phyloP scores from a whole-genome alignment of 2,113 vertebrate genomes.

The Periophthalmodon schlosseri region DNA sequence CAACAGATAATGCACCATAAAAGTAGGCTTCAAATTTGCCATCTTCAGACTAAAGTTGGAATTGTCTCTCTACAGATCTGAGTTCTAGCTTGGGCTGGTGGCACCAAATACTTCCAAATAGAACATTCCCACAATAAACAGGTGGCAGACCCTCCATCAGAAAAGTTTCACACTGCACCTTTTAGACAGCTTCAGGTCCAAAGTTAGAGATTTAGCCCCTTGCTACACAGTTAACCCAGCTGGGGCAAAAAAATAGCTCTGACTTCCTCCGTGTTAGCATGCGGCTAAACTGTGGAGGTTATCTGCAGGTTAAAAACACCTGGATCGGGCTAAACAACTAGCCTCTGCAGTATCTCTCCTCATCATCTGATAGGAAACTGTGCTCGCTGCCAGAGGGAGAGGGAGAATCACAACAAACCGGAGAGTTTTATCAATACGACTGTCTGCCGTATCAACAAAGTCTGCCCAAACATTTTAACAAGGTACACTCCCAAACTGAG shows the following conservation, averaged over 20 bases:
- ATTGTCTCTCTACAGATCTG: too few relatives aligned
- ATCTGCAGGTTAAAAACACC: constrained; percentile 42
- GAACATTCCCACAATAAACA: too few relatives aligned
- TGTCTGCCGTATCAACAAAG: constrained; percentile 46
- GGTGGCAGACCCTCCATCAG: too few relatives aligned
- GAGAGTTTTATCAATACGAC: constrained; percentile 59
- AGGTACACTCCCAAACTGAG: constrained; percentile 35
- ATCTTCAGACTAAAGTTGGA: neutral
- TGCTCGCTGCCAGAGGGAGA: constrained; percentile 25
- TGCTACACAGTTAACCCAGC: neutral
- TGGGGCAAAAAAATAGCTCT: neutral
- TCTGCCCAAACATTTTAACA: constrained; percentile 48
- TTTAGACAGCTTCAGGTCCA: neutral
- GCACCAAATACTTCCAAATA: too few relatives aligned
- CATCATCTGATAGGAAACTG: constrained; percentile 33
- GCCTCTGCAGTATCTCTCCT: constrained; percentile 21
- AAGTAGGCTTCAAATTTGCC: neutral
- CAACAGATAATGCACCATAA: too few relatives aligned
- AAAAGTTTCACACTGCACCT: too few relatives aligned
- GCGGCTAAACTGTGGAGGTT: constrained; percentile 28
- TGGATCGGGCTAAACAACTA: constrained; percentile 40
- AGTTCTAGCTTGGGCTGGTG: too few relatives aligned
- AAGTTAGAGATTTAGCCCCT: neutral
- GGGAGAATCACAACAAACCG: constrained; percentile 47
- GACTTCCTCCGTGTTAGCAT: neutral